Evolutionary conservation across 2,797 vertebrate species (phyloP), one percentile per base, ranked within the genome.

Genomic region (Melanotaenia trifasciata): DNA sequence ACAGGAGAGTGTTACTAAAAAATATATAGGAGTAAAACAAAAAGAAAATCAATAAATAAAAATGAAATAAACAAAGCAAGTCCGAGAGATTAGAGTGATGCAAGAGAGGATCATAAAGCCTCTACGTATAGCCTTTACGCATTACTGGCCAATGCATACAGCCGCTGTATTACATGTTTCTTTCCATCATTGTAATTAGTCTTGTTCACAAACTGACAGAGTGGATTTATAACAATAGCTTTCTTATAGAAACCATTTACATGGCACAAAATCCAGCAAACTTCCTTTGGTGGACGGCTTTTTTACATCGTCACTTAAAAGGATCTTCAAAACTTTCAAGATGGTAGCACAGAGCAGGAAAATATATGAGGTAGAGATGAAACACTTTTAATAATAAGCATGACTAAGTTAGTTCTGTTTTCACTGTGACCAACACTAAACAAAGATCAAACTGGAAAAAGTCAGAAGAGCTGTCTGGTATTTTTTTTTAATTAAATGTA

Each of bases 251-350:
- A 33, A 30, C 43, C 58, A n/a, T 6, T 38, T 24, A 50, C 40
- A 58, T 20, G n/a, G n/a, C 10, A 16, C 28, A 30, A 30, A 30
- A 4, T 30, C 28, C 28, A 30, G 28, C 28, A 30, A 30, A 30
- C 28, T 5, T 30, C 28, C 61, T 85, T 51, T 62, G 0, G 69
- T 73, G 64, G 58, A 73, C 56, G 28, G 20, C 0, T 32, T 70
- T 78, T 28, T 60, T 59, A 84, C 60, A 83, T 74, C 51, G 66
- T 60, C 24, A 43, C 64, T 68, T 43, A 78, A 81, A 66, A 83
- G 38, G 57, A 53, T 78, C 60, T 26, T 66, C 26, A 61, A 56
- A 60, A 35, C 28, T n/a, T 73, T 67, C 35, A 38, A 24, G 54
- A 63, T 24, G 54, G 63, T n/a, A 53, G 54, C 11, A 32, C 8